A percentile compares a stretch with the other conserved stretches of the same genome.
Conservation (phyloP, 2,113 vertebrate species). For the Megaleporinus macrocephalus region DNA sequence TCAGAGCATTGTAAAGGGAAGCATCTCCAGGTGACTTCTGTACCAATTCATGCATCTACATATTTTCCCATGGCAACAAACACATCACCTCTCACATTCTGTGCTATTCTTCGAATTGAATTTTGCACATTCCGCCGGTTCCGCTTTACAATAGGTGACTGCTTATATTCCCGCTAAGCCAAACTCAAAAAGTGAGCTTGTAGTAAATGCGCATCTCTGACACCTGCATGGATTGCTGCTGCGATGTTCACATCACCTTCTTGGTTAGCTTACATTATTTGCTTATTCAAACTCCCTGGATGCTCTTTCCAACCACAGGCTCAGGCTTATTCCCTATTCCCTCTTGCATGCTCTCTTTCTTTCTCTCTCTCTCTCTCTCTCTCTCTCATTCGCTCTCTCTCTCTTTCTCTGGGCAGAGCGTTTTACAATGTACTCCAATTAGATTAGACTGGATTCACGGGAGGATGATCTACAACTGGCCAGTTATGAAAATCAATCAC, state of each 20-base stretch:
- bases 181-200: slow-evolving; percentile 22
- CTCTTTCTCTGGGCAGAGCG: slow-evolving; percentile 40
- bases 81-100: slow-evolving; percentile 38
- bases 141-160: slow-evolving; percentile 26
- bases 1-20: slow-evolving; percentile 15
- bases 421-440: slow-evolving; percentile 71
- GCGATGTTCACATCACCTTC: slow-evolving; percentile 19
- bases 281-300: slow-evolving; percentile 33
- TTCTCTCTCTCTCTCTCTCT: slow-evolving; percentile 55
- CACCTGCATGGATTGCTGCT: slow-evolving; percentile 9
- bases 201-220: slow-evolving; percentile 29
- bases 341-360: slow-evolving; percentile 40
- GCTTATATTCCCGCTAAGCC: slow-evolving; percentile 9
- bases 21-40: slow-evolving; percentile 24
- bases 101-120: slow-evolving; percentile 42
- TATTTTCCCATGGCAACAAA: slow-evolving; percentile 41
- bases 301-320: slow-evolving; percentile 30
- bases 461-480: slow-evolving; percentile 72
- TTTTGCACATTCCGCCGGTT: slow-evolving; percentile 40
- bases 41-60: slow-evolving; percentile 38
- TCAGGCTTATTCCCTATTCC: slow-evolving; percentile 39
- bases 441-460: slow-evolving; percentile 69
- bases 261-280: slow-evolving; percentile 37
- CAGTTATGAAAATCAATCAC: slow-evolving; percentile 71
- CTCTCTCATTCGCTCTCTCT: slow-evolving; percentile 54